Base-by-base conservation (phyloP, 2,113 vertebrate genomes). In the Cyprichromis sp. region DNA sequence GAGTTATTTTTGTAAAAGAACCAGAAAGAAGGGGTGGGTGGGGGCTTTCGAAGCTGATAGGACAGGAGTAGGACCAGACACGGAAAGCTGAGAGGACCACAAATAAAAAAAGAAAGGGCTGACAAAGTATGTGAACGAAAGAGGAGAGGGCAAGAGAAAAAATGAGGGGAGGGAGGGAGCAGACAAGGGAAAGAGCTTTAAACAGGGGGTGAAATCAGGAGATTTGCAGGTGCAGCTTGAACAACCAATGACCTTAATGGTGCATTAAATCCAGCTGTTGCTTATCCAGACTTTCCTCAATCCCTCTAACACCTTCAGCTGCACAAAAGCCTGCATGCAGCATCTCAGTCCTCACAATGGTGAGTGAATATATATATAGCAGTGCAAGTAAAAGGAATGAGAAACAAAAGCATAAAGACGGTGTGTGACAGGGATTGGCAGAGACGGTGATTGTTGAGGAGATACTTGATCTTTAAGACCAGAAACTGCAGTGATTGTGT, bases 191-290 rank as follows among this genome's bases (percentile, higher is more conserved):
- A 81, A 84, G 68, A 71, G 87, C 38, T 85, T 88, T 83, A 86
- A 82, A 76, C 47, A n/a, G 80, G 54, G 89, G 88, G 84, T 84
- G 86, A 86, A 86, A 90, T 83, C 81, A 50, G 80, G 85, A 85
- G 80, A 83, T 91, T 93, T 96, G 95, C 96, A 96, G 96, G 96
- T 97, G 96, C 94, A 96, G 93, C 57, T 89, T 94, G 94, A 95
- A 95, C 93, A 96, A 94, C 89, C 91, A 59, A 29, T 95, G 91
- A 95, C 95, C 95, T 96, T 93, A 95, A 94, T 91, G 93, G 91
- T 94, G 93, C 92, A 95, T 96, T 96, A 95, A 95, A 96, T 95
- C 95, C 96, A 97, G 96, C 96, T 96, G 96, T 94, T 96, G 91
- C 94, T 95, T 93, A 88, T 93, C 91, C 88, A 89, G 92, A 94